phyloP scores from a whole-genome alignment of 1,140 invertebrate genomes.

The Caenorhabditis latens region DNA sequence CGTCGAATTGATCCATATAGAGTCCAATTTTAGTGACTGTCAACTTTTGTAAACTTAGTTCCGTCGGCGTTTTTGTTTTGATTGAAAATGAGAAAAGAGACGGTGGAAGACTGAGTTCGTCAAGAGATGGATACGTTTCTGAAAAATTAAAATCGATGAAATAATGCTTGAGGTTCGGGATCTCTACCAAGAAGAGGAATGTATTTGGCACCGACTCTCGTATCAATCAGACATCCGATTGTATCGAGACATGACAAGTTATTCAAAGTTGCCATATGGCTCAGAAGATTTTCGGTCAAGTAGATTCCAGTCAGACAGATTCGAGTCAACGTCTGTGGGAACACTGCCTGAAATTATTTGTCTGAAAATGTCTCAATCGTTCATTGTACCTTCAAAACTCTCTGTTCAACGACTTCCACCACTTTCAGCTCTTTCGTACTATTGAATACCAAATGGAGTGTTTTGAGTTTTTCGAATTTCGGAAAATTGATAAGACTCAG shows the following conservation, averaged over 20 bases:
- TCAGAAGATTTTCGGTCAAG: not conserved
- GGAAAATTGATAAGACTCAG: not conserved
- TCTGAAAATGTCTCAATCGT: not conserved
- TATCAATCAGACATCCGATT: constrained; percentile 18
- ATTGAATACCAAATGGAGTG: not conserved
- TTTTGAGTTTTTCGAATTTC: constrained; percentile 31
- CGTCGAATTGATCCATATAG: constrained; percentile 44
- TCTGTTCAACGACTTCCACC: constrained; percentile 24
- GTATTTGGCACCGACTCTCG: constrained; percentile 24
- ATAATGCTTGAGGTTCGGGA: not conserved
- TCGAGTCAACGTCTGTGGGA: not conserved
- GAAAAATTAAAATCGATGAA: not conserved
- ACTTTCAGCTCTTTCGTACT: constrained; percentile 16
- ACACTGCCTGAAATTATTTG: not conserved
- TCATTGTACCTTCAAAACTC: not conserved
- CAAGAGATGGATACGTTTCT: not conserved
- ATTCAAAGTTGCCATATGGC: not conserved
- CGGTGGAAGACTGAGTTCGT: constrained; percentile 14
- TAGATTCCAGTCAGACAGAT: constrained; percentile 34
- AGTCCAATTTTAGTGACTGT: constrained; percentile 23
- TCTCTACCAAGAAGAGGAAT: not conserved
- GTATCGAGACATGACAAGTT: constrained; percentile 10
- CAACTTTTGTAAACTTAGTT: not conserved
- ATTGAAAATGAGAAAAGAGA: constrained; percentile 19
- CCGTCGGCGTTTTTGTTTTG: not conserved